Evolutionary conservation across 2,888 invertebrate genomes (phyloP).

Genomic region (Caenorhabditis afra): DNA sequence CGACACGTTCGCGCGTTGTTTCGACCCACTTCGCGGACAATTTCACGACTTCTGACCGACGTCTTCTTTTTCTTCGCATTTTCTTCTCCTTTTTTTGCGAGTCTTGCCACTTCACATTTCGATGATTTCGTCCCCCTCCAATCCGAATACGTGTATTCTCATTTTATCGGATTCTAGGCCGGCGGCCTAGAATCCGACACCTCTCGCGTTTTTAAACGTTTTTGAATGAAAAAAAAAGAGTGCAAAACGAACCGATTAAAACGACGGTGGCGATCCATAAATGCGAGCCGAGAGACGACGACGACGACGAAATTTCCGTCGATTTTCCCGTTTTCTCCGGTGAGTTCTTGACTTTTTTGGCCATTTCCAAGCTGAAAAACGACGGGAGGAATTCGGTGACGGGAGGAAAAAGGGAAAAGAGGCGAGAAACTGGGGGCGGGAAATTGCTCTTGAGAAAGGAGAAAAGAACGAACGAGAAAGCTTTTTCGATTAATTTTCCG

Average conservation of each 20-base stretch:
- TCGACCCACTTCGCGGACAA: conserved; percentile 63
- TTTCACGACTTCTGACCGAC: conserved; percentile 40
- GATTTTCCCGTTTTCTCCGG: not conserved
- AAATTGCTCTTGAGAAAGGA: too few species aligned
- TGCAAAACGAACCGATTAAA: conserved; percentile 15
- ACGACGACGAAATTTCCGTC: not conserved
- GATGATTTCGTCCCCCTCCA: conserved; percentile 2
- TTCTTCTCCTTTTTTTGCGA: not conserved
- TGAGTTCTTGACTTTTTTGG: conserved; percentile 20
- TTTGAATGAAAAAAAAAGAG: too few species aligned
- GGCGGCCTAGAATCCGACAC: too few species aligned
- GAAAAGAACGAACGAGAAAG: not conserved
- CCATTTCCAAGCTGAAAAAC: conserved; percentile 17
- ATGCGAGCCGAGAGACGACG: not conserved
- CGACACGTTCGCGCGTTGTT: conserved; percentile 67
- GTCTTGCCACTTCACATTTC: conserved; percentile 2
- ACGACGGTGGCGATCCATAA: conserved; percentile 22
- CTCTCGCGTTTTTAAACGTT: too few species aligned
- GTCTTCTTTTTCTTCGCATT: not conserved
- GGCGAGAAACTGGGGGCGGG: not conserved
- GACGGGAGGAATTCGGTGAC: not conserved
- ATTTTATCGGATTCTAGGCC: not conserved
- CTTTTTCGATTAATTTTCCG: conserved; percentile 16
- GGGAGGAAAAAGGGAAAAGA: not conserved
- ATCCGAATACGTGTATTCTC: not conserved